Percentiles rank a stretch among this genome's conserved stretches.
Evolutionary conservation across 1,140 invertebrate species (phyloP).

Genomic region (Scaptomyza montana): DNA sequence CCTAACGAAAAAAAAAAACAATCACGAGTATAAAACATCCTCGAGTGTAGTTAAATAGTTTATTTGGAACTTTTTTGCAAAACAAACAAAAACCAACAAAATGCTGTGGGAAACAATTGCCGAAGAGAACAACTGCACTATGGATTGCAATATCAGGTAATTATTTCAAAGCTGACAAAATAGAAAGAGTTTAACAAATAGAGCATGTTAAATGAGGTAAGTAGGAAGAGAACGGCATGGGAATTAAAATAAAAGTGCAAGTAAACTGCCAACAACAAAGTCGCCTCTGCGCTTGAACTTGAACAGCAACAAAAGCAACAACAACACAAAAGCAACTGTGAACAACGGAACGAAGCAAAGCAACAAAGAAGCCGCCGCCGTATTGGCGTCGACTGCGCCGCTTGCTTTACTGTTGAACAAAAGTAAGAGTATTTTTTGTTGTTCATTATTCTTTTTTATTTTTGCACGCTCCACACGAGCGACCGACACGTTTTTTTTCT

Average conservation of each 20-base stretch:
- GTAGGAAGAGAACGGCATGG: conserved; percentile 3
- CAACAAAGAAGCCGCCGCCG: conserved; percentile 32
- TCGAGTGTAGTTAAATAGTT: conserved; percentile 21
- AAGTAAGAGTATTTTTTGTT: conserved; percentile 70
- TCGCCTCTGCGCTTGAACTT: conserved; percentile 28
- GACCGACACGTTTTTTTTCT: conserved; percentile 58
- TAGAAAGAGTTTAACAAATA: conserved; percentile 32
- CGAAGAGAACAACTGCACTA: conserved; percentile 74
- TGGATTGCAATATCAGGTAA: conserved; percentile 83
- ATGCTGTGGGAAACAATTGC: conserved; percentile 81
- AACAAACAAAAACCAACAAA: conserved; percentile 50
- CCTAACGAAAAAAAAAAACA: conserved; percentile 24
- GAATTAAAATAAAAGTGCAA: conserved; percentile 59
- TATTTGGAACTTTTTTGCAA: conserved; percentile 24
- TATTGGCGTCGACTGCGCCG: conserved; percentile 33
- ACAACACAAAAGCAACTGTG: conserved; percentile 31
- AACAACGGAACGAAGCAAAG: conserved; percentile 34
- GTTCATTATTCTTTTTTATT: conserved; percentile 35
- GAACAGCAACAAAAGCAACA: conserved; percentile 32
- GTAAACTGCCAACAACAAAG: conserved; percentile 34
- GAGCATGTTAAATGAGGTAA: not conserved
- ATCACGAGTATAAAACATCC: conserved; percentile 11
- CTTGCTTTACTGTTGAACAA: conserved; percentile 63
- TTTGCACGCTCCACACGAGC: conserved; percentile 69
- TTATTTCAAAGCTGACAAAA: conserved; percentile 39